Conservation (phyloP, 92 coral and sea anemone species). For the Plumapathes pennacea region DNA sequence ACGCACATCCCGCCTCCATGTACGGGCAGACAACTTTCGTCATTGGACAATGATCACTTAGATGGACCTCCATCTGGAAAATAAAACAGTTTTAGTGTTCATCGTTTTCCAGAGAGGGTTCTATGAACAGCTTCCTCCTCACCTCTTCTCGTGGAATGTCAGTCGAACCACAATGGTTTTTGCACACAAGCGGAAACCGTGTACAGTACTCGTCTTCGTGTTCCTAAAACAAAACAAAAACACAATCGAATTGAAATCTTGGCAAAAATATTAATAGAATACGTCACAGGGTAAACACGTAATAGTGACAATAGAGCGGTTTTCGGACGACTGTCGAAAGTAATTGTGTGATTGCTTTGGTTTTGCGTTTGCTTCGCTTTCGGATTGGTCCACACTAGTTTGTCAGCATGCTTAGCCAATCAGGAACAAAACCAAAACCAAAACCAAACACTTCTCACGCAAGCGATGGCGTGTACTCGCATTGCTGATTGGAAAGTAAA, state of each 20-base stretch:
- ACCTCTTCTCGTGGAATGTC: slow-evolving; percentile 36
- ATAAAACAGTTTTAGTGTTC: too few species aligned
- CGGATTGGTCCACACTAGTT: too few species aligned
- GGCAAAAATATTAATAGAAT: neutral
- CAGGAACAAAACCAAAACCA: too few species aligned
- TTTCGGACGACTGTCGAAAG: neutral
- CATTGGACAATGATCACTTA: slow-evolving; percentile 9
- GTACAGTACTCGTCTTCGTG: slow-evolving; percentile 23
- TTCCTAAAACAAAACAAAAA: neutral
- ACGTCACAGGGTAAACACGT: neutral
- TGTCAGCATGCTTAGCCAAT: too few species aligned
- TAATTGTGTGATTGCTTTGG: too few species aligned
- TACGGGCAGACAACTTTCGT: slow-evolving; percentile 15
- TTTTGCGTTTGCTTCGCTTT: too few species aligned
- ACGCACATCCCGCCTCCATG: slow-evolving; percentile 18
- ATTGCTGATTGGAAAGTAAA: too few species aligned
- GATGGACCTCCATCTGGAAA: slow-evolving; percentile 9
- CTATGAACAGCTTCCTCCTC: too few species aligned
- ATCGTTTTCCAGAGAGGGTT: too few species aligned
- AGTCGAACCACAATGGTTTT: slow-evolving; percentile 16
- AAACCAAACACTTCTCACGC: too few species aligned
- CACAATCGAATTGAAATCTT: neutral
- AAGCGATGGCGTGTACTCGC: too few species aligned
- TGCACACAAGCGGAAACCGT: slow-evolving; percentile 22
- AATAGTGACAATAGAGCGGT: neutral